Evolutionary conservation across 2,797 vertebrate species (phyloP).

Genomic region (Sebastes minor): DNA sequence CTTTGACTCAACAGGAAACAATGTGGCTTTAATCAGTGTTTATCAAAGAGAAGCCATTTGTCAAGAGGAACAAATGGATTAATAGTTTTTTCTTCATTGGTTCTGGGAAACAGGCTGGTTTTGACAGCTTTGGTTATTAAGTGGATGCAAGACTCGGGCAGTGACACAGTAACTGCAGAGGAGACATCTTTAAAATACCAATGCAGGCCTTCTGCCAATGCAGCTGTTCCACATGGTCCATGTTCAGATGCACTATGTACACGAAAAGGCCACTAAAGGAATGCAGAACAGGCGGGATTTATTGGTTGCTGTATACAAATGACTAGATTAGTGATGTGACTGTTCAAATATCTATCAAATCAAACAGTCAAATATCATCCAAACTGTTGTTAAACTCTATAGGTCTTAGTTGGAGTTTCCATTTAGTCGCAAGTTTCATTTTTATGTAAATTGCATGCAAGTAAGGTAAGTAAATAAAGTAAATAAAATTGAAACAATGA

Average conservation of each 20-base stretch:
- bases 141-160: not conserved
- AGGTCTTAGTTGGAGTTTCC: no score
- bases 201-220: not conserved
- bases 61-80: conserved; percentile 19
- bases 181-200: not conserved
- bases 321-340: not conserved
- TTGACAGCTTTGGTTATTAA: not conserved
- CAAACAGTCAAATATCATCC: no score
- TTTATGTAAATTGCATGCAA: no score
- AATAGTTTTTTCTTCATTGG: not conserved
- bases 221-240: not conserved
- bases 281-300: not conserved
- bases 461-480: no score
- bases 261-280: not conserved
- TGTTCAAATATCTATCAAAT: no score
- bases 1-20: conserved; percentile 40
- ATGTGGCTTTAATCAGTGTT: conserved; percentile 31
- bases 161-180: not conserved
- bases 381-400: no score
- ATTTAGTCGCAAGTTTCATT: no score
- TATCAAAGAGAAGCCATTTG: conserved; percentile 9
- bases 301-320: not conserved
- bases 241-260: not conserved
- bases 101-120: not conserved
- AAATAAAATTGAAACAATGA: no score